Percentiles rank a stretch among this genome's conserved stretches.
Conservation (phyloP, 2,797 vertebrate species). For the Fringilla coelebs region DNA sequence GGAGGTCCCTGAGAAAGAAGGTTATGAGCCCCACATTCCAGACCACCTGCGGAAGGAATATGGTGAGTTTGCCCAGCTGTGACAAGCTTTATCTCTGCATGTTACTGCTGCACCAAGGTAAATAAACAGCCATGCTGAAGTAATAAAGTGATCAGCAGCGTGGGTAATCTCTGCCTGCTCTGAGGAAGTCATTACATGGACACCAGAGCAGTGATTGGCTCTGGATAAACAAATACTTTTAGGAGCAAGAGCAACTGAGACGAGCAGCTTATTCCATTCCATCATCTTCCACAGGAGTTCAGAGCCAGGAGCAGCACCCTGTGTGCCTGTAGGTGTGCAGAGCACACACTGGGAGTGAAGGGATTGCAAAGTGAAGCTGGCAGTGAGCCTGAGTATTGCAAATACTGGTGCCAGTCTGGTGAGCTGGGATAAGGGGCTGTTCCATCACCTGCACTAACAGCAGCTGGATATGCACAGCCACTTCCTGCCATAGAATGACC, state of each 20-base stretch:
- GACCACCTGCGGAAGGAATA: constrained; percentile 86
- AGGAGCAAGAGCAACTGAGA: constrained; percentile 35
- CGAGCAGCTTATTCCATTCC: constrained; percentile 42
- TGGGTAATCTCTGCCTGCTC: constrained; percentile 70
- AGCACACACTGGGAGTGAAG: not conserved
- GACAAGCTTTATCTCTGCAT: constrained; percentile 56
- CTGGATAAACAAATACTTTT: constrained; percentile 69
- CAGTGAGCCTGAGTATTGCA: not conserved
- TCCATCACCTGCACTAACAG: not conserved
- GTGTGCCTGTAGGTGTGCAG: not conserved
- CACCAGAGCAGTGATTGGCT: constrained; percentile 29
- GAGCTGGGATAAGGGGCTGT: not conserved
- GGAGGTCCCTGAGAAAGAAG: constrained; percentile 94
- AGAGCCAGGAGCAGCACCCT: not conserved
- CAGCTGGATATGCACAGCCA: not conserved
- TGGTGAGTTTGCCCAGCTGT: constrained; percentile 84
- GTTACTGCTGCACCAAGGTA: constrained; percentile 69
- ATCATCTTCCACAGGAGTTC: not conserved
- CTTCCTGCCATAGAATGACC: not conserved
- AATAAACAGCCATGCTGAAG: constrained; percentile 75
- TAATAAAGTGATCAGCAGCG: constrained; percentile 71
- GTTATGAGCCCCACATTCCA: constrained; percentile 88
- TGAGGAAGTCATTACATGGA: constrained; percentile 70
- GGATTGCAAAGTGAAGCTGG: not conserved
- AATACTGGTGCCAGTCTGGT: not conserved